A percentile compares a stretch with the other conserved stretches of the same genome.
phyloP scores from a whole-genome alignment of 2,113 vertebrate genomes.

The Muntiacus reevesi region DNA sequence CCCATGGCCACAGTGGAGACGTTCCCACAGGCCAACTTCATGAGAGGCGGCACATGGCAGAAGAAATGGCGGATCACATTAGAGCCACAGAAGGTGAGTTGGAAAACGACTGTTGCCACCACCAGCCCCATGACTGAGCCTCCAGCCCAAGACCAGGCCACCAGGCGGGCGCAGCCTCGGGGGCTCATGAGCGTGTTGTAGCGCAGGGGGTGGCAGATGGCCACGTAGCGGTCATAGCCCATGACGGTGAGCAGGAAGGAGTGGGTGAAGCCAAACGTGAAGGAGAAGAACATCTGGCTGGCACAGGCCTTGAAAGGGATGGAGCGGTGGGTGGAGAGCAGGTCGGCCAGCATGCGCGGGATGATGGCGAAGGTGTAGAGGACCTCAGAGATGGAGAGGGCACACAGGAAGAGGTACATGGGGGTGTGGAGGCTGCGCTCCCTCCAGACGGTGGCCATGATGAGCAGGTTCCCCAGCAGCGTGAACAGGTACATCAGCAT shows the following conservation, averaged over 20 bases:
- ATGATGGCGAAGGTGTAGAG: slow-evolving; percentile 56
- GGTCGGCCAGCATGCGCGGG: slow-evolving; percentile 50
- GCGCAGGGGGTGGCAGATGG: slow-evolving; percentile 48
- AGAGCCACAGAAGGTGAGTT: slow-evolving; percentile 62
- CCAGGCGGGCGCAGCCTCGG: slow-evolving; percentile 1
- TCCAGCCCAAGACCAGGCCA: slow-evolving; percentile 55
- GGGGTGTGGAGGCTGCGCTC: slow-evolving; percentile 30
- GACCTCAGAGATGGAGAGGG: slow-evolving; percentile 55
- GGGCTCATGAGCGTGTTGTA: slow-evolving; percentile 53
- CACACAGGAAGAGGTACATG: slow-evolving; percentile 57
- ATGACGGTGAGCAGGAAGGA: slow-evolving; percentile 66
- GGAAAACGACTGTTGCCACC: slow-evolving; percentile 46
- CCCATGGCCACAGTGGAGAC: background rate
- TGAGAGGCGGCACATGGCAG: slow-evolving; percentile 47
- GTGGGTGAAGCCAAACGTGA: slow-evolving; percentile 64
- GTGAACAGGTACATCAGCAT: slow-evolving; percentile 62
- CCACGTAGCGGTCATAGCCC: slow-evolving; percentile 63
- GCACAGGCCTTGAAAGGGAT: slow-evolving; percentile 28
- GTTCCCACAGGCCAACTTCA: slow-evolving; percentile 59
- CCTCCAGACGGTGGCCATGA: slow-evolving; percentile 15
- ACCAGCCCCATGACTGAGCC: slow-evolving; percentile 48
- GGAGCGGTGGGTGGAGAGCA: background rate
- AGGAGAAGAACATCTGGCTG: slow-evolving; percentile 68
- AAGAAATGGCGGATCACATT: slow-evolving; percentile 52
- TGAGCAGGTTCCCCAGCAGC: slow-evolving; percentile 62